Evolutionary conservation across 2,888 invertebrate genomes (phyloP).

Genomic region (Volucella inanis): DNA sequence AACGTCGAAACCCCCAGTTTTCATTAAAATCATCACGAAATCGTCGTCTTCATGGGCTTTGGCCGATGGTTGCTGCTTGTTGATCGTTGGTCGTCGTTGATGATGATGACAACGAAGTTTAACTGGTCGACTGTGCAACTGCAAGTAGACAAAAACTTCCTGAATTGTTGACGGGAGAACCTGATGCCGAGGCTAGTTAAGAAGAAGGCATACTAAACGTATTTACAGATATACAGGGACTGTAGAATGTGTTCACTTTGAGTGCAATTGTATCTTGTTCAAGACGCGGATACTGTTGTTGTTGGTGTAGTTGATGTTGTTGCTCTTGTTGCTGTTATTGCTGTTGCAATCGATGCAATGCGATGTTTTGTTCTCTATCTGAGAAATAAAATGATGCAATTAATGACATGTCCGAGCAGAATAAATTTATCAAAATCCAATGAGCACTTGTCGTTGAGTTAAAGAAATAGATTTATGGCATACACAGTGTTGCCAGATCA

Average conservation of each 20-base stretch:
- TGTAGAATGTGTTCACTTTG: constrained; percentile 40
- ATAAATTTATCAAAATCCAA: constrained; percentile 73
- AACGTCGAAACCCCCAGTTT: constrained; percentile 21
- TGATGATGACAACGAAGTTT: constrained; percentile 49
- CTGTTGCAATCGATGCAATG: constrained; percentile 48
- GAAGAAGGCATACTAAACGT: background rate
- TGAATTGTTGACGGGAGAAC: constrained; percentile 60
- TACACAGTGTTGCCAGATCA: constrained; percentile 44
- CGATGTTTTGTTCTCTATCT: constrained; percentile 59
- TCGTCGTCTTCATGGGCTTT: constrained; percentile 14
- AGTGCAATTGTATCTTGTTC: constrained; percentile 62
- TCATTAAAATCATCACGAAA: constrained; percentile 65
- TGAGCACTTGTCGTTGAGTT: constrained; percentile 58
- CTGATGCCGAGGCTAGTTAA: constrained; percentile 60
- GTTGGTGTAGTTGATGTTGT: constrained; percentile 39
- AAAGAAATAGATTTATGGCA: background rate
- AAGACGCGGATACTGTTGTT: background rate
- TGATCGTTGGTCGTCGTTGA: constrained; percentile 22
- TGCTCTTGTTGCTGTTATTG: constrained; percentile 14
- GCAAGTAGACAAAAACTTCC: constrained; percentile 41
- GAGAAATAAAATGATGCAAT: constrained; percentile 69
- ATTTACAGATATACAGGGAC: constrained; percentile 8
- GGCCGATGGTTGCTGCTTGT: background rate
- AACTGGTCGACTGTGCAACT: constrained; percentile 34
- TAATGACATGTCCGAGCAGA: constrained; percentile 71